Evolutionary conservation across 1,140 invertebrate genomes (phyloP).

Genomic region (Nasonia giraulti): DNA sequence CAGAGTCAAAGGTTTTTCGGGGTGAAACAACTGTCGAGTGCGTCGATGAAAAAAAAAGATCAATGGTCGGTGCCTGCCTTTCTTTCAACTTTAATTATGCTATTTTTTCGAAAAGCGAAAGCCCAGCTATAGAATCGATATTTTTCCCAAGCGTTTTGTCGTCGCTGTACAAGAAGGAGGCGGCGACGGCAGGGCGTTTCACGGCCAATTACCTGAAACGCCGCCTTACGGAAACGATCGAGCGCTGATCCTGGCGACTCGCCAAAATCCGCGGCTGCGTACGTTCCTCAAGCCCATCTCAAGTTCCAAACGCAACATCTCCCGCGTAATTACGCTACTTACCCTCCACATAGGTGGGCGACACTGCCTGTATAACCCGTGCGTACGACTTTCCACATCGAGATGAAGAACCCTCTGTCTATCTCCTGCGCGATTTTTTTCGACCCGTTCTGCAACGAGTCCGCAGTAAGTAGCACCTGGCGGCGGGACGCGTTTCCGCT

Average conservation of each 20-base stretch:
- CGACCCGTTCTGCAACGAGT: slow-evolving; percentile 57
- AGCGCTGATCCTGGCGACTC: slow-evolving; percentile 57
- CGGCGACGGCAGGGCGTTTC: slow-evolving; percentile 45
- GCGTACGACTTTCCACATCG: not conserved
- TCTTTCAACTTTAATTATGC: no score
- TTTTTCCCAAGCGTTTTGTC: not conserved
- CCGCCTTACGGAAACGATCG: slow-evolving; percentile 54
- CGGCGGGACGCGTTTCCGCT: slow-evolving; percentile 57
- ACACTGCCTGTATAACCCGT: not conserved
- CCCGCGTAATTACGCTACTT: not conserved
- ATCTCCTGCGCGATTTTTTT: slow-evolving; percentile 45
- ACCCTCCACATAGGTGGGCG: slow-evolving; percentile 37
- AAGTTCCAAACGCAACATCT: not conserved
- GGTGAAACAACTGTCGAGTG: not conserved
- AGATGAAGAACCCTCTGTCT: not conserved
- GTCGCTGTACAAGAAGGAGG: no score
- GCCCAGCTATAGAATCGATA: not conserved
- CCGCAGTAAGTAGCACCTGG: slow-evolving; percentile 54
- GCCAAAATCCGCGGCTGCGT: slow-evolving; percentile 53
- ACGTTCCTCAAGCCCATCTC: slow-evolving; percentile 27
- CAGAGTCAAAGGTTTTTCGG: not conserved
- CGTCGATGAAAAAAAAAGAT: not conserved
- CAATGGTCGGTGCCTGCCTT: no score
- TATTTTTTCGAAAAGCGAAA: no score
- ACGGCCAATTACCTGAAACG: slow-evolving; percentile 65